Evolutionary conservation across 2,113 vertebrate species (phyloP).

Genomic region (Charina bottae): DNA sequence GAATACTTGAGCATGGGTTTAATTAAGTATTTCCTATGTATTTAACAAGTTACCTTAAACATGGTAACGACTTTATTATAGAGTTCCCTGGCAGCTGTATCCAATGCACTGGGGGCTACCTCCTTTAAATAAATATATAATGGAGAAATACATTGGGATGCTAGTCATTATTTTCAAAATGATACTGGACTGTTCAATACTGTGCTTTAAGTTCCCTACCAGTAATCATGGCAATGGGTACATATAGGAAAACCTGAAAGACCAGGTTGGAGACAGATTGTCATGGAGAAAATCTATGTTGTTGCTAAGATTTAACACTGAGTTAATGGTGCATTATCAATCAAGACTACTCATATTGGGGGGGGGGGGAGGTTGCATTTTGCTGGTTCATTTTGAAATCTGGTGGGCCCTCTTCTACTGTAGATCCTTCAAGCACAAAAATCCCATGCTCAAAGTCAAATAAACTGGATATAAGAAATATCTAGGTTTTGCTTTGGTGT

Average conservation of each 20-base stretch:
- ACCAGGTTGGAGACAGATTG: not conserved
- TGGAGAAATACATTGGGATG: not conserved
- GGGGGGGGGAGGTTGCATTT: not conserved
- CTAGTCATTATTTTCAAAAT: not conserved
- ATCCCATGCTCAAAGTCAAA: not conserved
- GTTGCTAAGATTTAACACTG: not conserved
- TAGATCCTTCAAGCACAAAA: not conserved
- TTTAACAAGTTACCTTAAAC: not conserved
- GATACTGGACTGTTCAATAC: not conserved
- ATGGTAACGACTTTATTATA: not conserved
- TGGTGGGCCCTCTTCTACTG: not conserved
- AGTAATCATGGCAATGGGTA: not conserved
- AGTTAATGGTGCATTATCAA: not conserved
- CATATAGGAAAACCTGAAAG: not conserved
- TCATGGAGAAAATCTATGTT: not conserved
- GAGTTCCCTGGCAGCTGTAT: not conserved
- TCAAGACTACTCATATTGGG: not conserved
- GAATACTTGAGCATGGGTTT: not conserved
- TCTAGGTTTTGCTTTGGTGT: constrained; percentile 3
- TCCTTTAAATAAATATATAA: not conserved
- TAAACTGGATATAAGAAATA: constrained; percentile 1
- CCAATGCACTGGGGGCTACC: not conserved
- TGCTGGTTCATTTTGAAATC: not conserved
- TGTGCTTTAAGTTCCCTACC: not conserved
- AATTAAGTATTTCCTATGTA: not conserved